Conservation (phyloP, 2,113 vertebrate species). For the Rhineura floridana region DNA sequence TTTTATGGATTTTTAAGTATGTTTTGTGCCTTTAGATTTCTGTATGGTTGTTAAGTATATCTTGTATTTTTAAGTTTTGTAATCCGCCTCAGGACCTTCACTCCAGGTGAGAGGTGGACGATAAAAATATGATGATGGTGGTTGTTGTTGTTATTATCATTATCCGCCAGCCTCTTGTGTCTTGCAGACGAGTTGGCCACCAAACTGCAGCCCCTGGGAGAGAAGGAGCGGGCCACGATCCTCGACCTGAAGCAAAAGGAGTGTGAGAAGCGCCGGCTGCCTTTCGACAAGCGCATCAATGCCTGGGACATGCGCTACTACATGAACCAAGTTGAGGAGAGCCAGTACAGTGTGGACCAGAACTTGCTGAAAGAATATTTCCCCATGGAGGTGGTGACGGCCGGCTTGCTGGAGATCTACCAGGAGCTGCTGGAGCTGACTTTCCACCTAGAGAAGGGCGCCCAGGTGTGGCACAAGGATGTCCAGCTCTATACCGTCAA, state of each 20-base stretch:
- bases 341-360: slow-evolving; percentile 91
- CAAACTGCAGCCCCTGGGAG: slow-evolving; percentile 90
- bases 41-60: no score
- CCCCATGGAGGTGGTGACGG: slow-evolving; percentile 95
- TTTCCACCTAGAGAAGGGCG: slow-evolving; percentile 83
- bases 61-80: no score
- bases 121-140: no score
- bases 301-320: slow-evolving; percentile 98
- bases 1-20: no score
- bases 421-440: slow-evolving; percentile 92
- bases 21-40: no score
- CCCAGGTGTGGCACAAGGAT: slow-evolving; percentile 89
- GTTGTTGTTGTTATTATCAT: no score
- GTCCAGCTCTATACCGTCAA: slow-evolving; percentile 88
- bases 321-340: slow-evolving; percentile 99
- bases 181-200: slow-evolving; percentile 85
- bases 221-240: slow-evolving; percentile 85
- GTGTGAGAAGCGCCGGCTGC: slow-evolving; percentile 80
- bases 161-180: no score
- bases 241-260: slow-evolving; percentile 90
- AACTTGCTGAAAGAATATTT: slow-evolving; percentile 97
- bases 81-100: no score
- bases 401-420: slow-evolving; percentile 91
- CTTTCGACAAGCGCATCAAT: slow-evolving; percentile 81
- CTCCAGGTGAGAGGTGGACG: no score